These are phyloP conservation scores for Periphyllus acericola DNA, from an alignment of 2,888 invertebrate genomes.

Conservation along the genomic window DNA sequence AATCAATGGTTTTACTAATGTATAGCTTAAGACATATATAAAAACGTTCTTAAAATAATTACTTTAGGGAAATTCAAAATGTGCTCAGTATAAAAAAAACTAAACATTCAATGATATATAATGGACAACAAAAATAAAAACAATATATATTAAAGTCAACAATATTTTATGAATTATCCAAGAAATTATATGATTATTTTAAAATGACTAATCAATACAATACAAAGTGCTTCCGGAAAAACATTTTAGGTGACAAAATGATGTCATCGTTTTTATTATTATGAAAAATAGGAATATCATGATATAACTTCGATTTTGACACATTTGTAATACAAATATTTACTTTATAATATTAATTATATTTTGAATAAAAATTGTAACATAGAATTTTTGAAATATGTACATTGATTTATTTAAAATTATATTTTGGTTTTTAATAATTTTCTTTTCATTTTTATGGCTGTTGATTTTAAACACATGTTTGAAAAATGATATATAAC, in stretches of 20 bases:
- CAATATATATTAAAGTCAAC: background rate
- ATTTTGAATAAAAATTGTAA: slow-evolving; percentile 14
- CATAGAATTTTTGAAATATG: slow-evolving; percentile 22
- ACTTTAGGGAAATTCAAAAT: too few species aligned
- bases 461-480: slow-evolving; percentile 6
- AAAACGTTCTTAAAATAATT: too few species aligned
- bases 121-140: too few species aligned
- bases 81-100: too few species aligned
- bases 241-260: background rate
- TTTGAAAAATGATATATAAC: background rate
- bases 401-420: slow-evolving; percentile 32
- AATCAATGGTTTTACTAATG: too few species aligned
- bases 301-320: slow-evolving; percentile 21
- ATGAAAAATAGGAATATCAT: slow-evolving; percentile 17
- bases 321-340: slow-evolving; percentile 25
- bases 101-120: too few species aligned
- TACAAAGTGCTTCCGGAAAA: background rate
- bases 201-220: too few species aligned
- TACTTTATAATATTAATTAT: slow-evolving; percentile 26
- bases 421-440: background rate
- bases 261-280: background rate
- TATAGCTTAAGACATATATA: too few species aligned
- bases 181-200: background rate
- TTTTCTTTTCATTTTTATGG: background rate
- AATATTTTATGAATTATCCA: background rate